These are phyloP conservation scores for Ceyx margarethae DNA, from an alignment of 2,113 vertebrate genomes.

Conservation along the genomic window DNA sequence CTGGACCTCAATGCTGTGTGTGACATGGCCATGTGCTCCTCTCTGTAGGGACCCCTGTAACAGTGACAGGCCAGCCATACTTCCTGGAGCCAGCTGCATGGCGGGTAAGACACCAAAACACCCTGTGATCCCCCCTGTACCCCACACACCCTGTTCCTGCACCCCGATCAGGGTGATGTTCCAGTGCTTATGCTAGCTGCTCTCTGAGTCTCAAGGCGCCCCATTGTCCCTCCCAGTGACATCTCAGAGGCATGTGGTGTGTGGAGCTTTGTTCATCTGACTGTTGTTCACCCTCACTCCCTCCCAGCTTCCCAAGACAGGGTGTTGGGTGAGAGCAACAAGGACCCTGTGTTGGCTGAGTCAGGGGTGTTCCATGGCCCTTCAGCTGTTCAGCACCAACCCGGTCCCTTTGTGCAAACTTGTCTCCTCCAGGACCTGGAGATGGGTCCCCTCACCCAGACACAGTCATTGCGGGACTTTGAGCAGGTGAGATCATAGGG, in stretches of 20 bases:
- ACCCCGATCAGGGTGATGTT: neutral
- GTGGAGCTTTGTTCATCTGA: neutral
- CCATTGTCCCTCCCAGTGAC: neutral
- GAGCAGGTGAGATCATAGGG: conserved; percentile 80
- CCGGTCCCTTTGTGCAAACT: conserved; percentile 66
- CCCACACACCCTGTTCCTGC: accelerated
- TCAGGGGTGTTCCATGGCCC: conserved; percentile 61
- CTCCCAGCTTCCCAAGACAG: conserved; percentile 75
- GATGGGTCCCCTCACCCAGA: conserved; percentile 73
- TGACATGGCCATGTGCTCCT: neutral
- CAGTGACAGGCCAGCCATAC: conserved; percentile 23
- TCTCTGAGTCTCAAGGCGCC: accelerated
- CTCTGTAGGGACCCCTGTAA: conserved; percentile 62
- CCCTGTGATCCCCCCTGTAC: accelerated
- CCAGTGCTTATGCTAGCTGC: neutral
- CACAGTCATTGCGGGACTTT: conserved; percentile 86
- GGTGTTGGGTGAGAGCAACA: conserved; percentile 26
- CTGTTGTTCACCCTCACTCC: neutral
- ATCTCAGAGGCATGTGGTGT: neutral
- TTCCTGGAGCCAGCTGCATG: neutral
- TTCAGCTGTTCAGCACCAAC: neutral
- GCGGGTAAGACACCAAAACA: conserved; percentile 60
- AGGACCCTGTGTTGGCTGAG: conserved; percentile 56
- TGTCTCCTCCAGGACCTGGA: conserved; percentile 81
- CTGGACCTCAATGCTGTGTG: neutral